Base-by-base conservation (phyloP, 1,140 invertebrate species). In the Drosophila virilis region DNA sequence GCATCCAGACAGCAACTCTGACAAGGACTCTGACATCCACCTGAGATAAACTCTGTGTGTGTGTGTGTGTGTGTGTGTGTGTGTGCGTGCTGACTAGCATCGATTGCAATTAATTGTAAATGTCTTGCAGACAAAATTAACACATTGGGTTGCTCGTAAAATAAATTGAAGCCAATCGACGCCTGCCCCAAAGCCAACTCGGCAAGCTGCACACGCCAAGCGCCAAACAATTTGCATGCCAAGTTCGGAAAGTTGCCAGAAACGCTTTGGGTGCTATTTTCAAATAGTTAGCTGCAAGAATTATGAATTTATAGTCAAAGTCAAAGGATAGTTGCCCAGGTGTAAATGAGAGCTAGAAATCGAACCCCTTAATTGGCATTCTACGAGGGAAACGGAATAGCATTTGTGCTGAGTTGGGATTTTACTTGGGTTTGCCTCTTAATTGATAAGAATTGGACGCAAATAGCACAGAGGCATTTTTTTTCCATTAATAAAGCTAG, bases 71-170 rank as follows among this genome's bases (percentile, higher is more conserved):
- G 55, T 42, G 50, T 42, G 40, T 55, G 28, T 55, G 13, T 55
- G 33, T 33, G 9, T 33, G 10, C 13, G 17, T 22, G 37, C 42
- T 57, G 51, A 52, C 64, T 33, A 55, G 71, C 64, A 75, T 66
- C 78, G 52, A 79, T 67, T 67, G 72, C 67, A 82, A 71, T 86
- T 88, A 82, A 86, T 88, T 82, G 83, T 33, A 64, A 64, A 71
- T 84, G 80, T 74, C 80, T 74, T 72, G 52, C 69, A 61, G 66
- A 68, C 61, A 76, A 82, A 76, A 86, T 86, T 79, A 86, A 77
- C 83, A 86, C 78, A 74, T 62, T 51, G 59, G 43, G 33, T 28
- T 13, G 59, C 35, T 58, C 33, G 62, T 61, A 70, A 42, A 59
- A 70, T 45, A 70, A 70, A 74, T 75, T 75, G 58, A 48, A 65